A percentile compares a stretch with the other conserved stretches of the same genome.
Conservation (phyloP, 1,140 invertebrate species). For the Neodiprion virginianus region DNA sequence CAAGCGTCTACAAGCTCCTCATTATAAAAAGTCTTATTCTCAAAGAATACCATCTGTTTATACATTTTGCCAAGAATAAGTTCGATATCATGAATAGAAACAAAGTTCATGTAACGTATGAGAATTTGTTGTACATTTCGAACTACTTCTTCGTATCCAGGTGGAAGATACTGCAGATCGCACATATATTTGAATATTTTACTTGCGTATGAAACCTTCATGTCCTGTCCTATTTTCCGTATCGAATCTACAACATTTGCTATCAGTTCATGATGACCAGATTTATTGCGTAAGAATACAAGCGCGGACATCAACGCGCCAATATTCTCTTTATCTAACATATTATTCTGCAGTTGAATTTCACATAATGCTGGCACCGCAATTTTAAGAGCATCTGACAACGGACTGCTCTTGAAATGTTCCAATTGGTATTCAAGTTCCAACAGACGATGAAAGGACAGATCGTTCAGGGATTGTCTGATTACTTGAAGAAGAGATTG, state of each 20-base stretch:
- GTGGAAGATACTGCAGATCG: neutral
- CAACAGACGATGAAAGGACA: constrained; percentile 67
- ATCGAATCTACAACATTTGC: constrained; percentile 19
- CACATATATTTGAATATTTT: constrained; percentile 20
- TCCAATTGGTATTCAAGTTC: constrained; percentile 67
- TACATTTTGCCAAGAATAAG: constrained; percentile 56
- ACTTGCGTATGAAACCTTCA: neutral
- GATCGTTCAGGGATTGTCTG: constrained; percentile 64
- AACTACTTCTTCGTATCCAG: constrained; percentile 6
- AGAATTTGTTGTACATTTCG: constrained; percentile 19
- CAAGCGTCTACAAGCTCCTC: constrained; percentile 63
- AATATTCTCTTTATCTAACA: constrained; percentile 37
- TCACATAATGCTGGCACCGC: constrained; percentile 71
- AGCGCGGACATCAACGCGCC: neutral
- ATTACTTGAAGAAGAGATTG: constrained; percentile 70
- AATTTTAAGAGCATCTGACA: constrained; percentile 66
- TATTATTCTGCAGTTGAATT: constrained; percentile 61
- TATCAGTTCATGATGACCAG: constrained; percentile 9
- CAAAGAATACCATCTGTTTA: constrained; percentile 33
- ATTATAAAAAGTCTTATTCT: constrained; percentile 63
- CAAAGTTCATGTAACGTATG: constrained; percentile 43
- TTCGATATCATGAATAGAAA: constrained; percentile 59
- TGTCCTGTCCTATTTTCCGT: neutral
- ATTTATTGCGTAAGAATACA: constrained; percentile 11
- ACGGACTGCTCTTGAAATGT: constrained; percentile 56